These are phyloP conservation scores for Meandrina meandrites DNA, from an alignment of 92 coral and sea anemone genomes.

Conservation along the genomic window DNA sequence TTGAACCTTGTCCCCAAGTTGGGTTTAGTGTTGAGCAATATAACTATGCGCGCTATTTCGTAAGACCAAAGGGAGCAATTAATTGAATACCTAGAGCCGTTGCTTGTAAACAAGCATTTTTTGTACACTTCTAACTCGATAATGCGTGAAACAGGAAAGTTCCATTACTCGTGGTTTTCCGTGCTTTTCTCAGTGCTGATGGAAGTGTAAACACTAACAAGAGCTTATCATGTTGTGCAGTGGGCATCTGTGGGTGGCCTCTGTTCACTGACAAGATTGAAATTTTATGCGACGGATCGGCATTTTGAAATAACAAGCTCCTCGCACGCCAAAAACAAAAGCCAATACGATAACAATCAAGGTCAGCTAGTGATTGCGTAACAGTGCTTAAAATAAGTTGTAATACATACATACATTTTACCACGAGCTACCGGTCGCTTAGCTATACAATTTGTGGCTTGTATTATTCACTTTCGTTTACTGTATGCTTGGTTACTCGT, in stretches of 20 bases:
- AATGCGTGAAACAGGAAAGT: constrained; percentile 9
- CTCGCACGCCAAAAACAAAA: constrained; percentile 7
- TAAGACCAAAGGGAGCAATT: constrained; percentile 17
- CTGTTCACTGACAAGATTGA: not conserved
- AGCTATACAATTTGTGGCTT: not conserved
- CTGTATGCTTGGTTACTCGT: constrained; percentile 9
- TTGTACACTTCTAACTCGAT: not conserved
- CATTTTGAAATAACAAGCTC: constrained; percentile 11
- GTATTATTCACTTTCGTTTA: constrained; percentile 16
- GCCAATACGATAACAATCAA: constrained; percentile 1
- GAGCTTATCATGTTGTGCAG: constrained; percentile 19
- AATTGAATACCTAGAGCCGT: constrained; percentile 12
- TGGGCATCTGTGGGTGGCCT: constrained; percentile 42
- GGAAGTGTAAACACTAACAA: constrained; percentile 40
- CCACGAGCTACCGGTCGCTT: not conserved
- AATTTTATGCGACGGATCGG: not conserved
- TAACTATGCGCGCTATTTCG: not conserved
- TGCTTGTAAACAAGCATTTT: constrained; percentile 20
- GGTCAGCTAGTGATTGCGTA: constrained; percentile 3
- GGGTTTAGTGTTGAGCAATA: constrained; percentile 2
- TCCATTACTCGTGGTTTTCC: constrained; percentile 29
- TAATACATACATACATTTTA: not conserved
- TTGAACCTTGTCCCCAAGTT: constrained; percentile 17
- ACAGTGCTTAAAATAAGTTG: not conserved
- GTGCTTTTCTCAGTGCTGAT: constrained; percentile 13